Evolutionary conservation across 2,888 invertebrate genomes (phyloP).

Genomic region (Peribatodes rhomboidaria): DNA sequence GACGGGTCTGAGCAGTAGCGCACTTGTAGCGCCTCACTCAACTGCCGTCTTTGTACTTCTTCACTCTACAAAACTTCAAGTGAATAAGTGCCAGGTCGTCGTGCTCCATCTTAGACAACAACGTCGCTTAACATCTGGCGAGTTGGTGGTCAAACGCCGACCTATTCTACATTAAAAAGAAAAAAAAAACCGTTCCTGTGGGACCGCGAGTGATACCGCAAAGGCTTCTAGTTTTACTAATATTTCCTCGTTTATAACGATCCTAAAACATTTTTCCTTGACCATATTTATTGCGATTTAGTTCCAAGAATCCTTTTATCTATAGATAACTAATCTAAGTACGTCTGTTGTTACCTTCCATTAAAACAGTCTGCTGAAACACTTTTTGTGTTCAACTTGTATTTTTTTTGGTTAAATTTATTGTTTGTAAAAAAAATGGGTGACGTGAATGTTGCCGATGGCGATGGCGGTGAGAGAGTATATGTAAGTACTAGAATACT

Average conservation of each 20-base stretch:
- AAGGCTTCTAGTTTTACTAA: too few relatives aligned
- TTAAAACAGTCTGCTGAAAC: neutral
- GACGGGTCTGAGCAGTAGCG: too few relatives aligned
- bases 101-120: too few relatives aligned
- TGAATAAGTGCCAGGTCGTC: too few relatives aligned
- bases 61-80: too few relatives aligned
- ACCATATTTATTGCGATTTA: constrained; percentile 10
- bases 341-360: neutral
- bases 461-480: constrained; percentile 22
- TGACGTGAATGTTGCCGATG: constrained; percentile 32
- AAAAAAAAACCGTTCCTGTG: too few relatives aligned
- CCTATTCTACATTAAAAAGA: too few relatives aligned
- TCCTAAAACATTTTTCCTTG: neutral
- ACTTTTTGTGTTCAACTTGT: neutral
- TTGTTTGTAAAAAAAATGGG: constrained; percentile 34
- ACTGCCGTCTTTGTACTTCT: too few relatives aligned
- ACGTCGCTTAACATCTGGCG: too few relatives aligned
- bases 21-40: too few relatives aligned
- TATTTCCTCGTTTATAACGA: neutral
- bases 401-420: neutral
- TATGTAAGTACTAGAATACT: constrained; percentile 36
- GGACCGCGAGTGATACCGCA: too few relatives aligned
- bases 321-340: constrained; percentile 12
- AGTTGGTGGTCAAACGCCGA: too few relatives aligned
- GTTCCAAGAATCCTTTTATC: neutral